Evolutionary conservation across 2,113 vertebrate genomes (phyloP).

Genomic region (Taxidea taxus): DNA sequence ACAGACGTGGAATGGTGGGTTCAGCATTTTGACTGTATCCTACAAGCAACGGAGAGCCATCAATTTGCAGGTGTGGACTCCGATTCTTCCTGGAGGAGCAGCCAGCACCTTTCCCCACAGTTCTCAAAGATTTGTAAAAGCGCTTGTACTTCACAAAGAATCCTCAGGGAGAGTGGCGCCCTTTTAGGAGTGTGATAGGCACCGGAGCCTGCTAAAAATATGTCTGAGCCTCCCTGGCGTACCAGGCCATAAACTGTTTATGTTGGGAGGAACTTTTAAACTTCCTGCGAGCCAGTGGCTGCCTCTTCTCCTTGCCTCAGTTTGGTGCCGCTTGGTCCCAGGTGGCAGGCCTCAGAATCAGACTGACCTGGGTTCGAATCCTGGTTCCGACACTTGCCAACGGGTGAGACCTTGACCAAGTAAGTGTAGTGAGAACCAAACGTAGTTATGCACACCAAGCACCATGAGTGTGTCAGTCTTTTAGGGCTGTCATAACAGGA

Average conservation of each 20-base stretch:
- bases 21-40: no score
- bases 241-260: not conserved
- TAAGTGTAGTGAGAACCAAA: not conserved
- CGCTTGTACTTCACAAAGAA: not conserved
- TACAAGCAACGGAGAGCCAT: not conserved
- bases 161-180: not conserved
- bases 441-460: accelerated
- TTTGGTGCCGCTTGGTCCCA: not conserved
- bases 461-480: not conserved
- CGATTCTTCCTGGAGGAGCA: not conserved
- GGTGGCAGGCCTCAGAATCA: not conserved
- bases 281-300: no score
- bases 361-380: not conserved
- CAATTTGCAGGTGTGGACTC: not conserved
- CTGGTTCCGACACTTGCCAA: not conserved
- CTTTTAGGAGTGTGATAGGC: constrained; percentile 5
- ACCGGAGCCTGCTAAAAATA: not conserved
- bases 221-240: not conserved
- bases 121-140: not conserved
- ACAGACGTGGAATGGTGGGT: not conserved
- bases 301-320: not conserved
- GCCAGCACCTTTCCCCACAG: not conserved
- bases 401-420: not conserved
- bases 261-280: not conserved
- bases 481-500: not conserved